Percentiles rank a stretch among this genome's conserved stretches.
Evolutionary conservation across 2,113 vertebrate genomes (phyloP).

Genomic region (Cygnus buccinator): DNA sequence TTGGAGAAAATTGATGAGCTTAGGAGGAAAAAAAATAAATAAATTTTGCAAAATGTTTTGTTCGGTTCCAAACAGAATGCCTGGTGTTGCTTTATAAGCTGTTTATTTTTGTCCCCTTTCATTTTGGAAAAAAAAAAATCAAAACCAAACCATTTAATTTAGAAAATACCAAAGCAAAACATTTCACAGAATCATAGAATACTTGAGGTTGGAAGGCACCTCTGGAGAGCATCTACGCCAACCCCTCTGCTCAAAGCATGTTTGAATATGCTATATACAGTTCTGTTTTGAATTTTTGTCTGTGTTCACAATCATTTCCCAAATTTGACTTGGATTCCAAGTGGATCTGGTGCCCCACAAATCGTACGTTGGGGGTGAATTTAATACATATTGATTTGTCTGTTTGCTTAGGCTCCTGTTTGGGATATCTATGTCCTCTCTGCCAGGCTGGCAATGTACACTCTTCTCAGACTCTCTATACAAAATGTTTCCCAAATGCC

Average conservation of each 20-base stretch:
- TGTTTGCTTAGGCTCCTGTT: not conserved
- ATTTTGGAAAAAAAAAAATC: slow-evolving; percentile 34
- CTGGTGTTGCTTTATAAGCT: slow-evolving; percentile 13
- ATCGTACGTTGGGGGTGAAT: not conserved
- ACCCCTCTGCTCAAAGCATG: not conserved
- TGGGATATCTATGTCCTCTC: not conserved
- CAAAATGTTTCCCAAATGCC: not conserved
- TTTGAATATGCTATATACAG: slow-evolving; percentile 9
- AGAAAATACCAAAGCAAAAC: slow-evolving; percentile 56
- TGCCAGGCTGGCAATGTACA: not conserved
- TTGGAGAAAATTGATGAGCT: not conserved
- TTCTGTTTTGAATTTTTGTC: not conserved
- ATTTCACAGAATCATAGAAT: slow-evolving; percentile 38
- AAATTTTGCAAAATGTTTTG: not conserved
- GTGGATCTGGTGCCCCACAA: not conserved
- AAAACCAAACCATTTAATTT: slow-evolving; percentile 22
- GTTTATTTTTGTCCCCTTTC: slow-evolving; percentile 35
- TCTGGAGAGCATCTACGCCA: not conserved
- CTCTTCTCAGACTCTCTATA: not conserved
- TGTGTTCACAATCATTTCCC: not conserved
- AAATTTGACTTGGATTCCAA: not conserved
- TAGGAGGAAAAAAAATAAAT: not conserved
- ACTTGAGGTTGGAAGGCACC: slow-evolving; percentile 40
- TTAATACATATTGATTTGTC: not conserved
- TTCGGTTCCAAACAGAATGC: slow-evolving; percentile 10